Percentiles rank a stretch among this genome's conserved stretches.
Evolutionary conservation across 1,140 invertebrate species (phyloP).

Genomic region (Drosophila repletoides): DNA sequence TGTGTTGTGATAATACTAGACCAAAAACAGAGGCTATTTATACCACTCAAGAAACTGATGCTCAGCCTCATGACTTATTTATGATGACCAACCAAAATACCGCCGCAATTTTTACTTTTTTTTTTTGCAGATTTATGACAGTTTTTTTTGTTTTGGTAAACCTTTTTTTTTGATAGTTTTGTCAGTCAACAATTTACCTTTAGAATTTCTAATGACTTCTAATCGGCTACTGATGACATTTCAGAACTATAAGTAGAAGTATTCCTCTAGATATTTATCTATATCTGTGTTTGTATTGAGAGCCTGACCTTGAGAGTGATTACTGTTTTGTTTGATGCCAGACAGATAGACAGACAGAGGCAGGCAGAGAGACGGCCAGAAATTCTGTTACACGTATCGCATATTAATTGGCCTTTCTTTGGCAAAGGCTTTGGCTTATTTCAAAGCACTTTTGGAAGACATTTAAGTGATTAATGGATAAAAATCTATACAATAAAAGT

Average conservation of each 20-base stretch:
- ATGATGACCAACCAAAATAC: slow-evolving; percentile 33
- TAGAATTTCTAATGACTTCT: slow-evolving; percentile 70
- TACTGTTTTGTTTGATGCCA: slow-evolving; percentile 31
- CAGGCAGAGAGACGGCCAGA: too few relatives aligned
- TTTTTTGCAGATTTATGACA: slow-evolving; percentile 40
- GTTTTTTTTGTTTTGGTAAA: slow-evolving; percentile 28
- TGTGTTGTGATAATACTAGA: slow-evolving; percentile 58
- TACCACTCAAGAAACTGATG: slow-evolving; percentile 48
- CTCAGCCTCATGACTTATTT: slow-evolving; percentile 77
- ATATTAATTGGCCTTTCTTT: slow-evolving; percentile 60
- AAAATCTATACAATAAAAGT: slow-evolving; percentile 1
- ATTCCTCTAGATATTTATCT: neutral
- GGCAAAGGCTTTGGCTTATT: slow-evolving; percentile 10
- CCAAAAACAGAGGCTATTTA: slow-evolving; percentile 46
- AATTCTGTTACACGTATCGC: slow-evolving; percentile 55
- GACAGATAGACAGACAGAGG: slow-evolving; percentile 31
- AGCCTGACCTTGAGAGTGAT: slow-evolving; percentile 60
- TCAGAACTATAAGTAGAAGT: slow-evolving; percentile 37
- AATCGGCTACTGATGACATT: slow-evolving; percentile 49
- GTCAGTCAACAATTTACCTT: slow-evolving; percentile 41
- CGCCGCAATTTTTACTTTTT: slow-evolving; percentile 29
- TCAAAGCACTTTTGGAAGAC: slow-evolving; percentile 44
- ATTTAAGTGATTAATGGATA: slow-evolving; percentile 61
- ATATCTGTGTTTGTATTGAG: slow-evolving; percentile 1
- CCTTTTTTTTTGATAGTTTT: slow-evolving; percentile 55